phyloP scores from a whole-genome alignment of 1,140 invertebrate genomes.

The Bombus picipes region DNA sequence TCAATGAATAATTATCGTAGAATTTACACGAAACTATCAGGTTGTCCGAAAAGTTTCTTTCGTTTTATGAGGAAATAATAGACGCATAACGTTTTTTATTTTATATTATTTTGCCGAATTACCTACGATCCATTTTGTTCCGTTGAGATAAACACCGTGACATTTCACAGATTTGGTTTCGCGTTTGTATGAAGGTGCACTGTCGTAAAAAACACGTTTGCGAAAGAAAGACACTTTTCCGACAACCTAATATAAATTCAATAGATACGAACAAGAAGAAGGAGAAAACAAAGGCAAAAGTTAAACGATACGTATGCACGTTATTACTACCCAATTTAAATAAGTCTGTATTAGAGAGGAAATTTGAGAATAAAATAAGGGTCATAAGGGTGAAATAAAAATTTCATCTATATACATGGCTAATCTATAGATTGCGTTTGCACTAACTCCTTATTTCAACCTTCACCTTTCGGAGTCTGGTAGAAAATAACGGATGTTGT shows the following conservation, averaged over 20 bases:
- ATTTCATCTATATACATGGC: neutral
- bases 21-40: neutral
- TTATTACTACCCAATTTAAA: neutral
- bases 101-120: no score
- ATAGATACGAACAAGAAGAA: neutral
- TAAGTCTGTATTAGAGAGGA: no score
- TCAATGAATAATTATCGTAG: neutral
- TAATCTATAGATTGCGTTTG: neutral
- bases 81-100: no score
- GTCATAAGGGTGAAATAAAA: neutral
- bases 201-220: no score
- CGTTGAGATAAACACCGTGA: no score
- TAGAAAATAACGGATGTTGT: conserved; percentile 28
- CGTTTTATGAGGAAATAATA: no score
- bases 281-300: neutral
- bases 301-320: neutral
- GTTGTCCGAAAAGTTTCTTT: no score
- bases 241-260: no score
- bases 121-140: no score
- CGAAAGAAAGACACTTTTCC: no score
- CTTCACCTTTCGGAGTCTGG: conserved; percentile 32
- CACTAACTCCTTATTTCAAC: conserved; percentile 22
- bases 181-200: no score
- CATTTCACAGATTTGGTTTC: no score
- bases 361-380: neutral